phyloP scores from a whole-genome alignment of 2,113 vertebrate species.

The Tragelaphus scriptus region DNA sequence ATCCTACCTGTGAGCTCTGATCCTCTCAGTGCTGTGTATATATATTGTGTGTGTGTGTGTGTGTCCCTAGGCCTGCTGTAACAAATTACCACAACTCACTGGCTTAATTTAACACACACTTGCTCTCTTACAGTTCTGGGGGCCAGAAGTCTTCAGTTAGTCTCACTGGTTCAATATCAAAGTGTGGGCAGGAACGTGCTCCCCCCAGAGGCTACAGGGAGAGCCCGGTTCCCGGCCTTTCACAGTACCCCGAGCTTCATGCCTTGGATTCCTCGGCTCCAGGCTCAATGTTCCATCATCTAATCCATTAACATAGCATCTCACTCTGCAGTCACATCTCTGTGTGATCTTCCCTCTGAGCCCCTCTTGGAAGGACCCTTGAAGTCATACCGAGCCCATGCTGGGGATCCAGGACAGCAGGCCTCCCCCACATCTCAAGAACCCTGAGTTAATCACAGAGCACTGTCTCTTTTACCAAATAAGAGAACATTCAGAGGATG shows the following conservation, averaged over 20 bases:
- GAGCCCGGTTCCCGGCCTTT: background rate
- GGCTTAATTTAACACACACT: background rate
- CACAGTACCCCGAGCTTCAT: background rate
- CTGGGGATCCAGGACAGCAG: background rate
- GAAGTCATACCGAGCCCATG: too few species aligned
- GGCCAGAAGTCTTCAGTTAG: background rate
- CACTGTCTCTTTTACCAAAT: background rate
- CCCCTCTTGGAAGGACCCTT: background rate
- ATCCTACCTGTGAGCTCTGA: background rate
- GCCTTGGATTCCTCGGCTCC: background rate
- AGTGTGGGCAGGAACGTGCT: background rate
- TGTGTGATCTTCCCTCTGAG: background rate
- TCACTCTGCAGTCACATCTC: background rate
- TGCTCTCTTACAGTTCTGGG: background rate
- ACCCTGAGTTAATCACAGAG: background rate
- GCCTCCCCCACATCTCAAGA: background rate
- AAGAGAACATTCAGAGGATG: background rate
- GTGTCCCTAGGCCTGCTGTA: background rate
- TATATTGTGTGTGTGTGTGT: background rate
- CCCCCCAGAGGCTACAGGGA: background rate
- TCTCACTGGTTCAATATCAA: background rate
- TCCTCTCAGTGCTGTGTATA: background rate
- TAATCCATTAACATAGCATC: background rate
- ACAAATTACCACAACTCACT: background rate
- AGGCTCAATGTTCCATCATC: background rate